A percentile compares a stretch with the other conserved stretches of the same genome.
phyloP scores from a whole-genome alignment of 2,797 vertebrate species.

The Molothrus aeneus region DNA sequence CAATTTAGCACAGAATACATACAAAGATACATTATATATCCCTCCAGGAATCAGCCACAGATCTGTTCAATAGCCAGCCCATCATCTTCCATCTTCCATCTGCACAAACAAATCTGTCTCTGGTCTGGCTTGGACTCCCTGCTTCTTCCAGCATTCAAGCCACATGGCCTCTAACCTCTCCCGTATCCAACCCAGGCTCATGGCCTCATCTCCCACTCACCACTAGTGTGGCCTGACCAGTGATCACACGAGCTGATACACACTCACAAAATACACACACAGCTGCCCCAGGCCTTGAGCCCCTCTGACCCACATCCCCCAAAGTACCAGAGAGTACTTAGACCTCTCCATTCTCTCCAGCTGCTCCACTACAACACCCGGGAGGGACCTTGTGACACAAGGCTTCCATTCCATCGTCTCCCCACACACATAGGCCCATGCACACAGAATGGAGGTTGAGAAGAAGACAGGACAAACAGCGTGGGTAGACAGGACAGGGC shows the following conservation, averaged over 20 bases:
- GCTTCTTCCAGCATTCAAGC: not conserved
- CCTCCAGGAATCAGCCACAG: not conserved
- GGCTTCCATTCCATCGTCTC: not conserved
- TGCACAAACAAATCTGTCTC: not conserved
- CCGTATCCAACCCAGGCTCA: not conserved
- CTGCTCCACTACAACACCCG: not conserved
- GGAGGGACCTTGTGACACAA: not conserved
- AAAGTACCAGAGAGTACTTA: not conserved
- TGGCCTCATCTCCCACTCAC: not conserved
- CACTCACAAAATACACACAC: not conserved
- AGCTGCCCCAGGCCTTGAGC: fast-evolving
- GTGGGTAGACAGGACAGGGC: not conserved
- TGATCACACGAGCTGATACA: not conserved
- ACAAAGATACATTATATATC: fast-evolving
- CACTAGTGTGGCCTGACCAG: not conserved
- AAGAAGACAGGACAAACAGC: not conserved
- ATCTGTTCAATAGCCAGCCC: not conserved
- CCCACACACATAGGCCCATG: fast-evolving
- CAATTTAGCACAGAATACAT: not conserved
- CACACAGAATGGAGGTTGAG: not conserved
- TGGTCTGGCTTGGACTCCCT: no score
- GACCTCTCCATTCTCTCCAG: not conserved
- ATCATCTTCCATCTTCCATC: no score
- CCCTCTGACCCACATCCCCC: fast-evolving
- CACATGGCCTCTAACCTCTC: not conserved